Conservation (phyloP, 2,797 vertebrate species). For the Synanceia verrucosa region DNA sequence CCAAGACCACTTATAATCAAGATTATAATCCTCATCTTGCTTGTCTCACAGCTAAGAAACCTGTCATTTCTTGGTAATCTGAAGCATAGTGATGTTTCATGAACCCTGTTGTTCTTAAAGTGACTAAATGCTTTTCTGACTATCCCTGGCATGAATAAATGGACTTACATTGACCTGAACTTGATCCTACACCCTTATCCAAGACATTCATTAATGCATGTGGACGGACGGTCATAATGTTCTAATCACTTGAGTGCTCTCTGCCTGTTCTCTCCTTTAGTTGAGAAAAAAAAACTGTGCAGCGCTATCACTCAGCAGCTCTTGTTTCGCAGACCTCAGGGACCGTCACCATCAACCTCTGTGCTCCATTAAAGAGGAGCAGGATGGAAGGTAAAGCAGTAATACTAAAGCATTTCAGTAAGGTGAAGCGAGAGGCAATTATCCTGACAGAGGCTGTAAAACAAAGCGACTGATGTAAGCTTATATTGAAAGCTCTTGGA, state of each 20-base stretch:
- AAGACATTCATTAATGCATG: constrained; percentile 19
- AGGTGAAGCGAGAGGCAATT: constrained; percentile 43
- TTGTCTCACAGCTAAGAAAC: background rate
- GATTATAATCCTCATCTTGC: background rate
- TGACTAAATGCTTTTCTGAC: constrained; percentile 15
- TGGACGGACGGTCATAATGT: constrained; percentile 28
- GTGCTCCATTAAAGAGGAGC: constrained; percentile 37
- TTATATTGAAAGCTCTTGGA: background rate
- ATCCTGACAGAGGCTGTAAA: constrained; percentile 27
- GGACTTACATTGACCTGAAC: constrained; percentile 15
- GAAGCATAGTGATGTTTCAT: constrained; percentile 17
- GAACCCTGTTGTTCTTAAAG: constrained; percentile 12
- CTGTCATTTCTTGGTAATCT: constrained; percentile 3
- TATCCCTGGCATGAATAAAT: constrained; percentile 19
- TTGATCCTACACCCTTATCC: constrained; percentile 18
- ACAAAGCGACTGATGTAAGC: constrained; percentile 24
- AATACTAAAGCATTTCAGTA: constrained; percentile 39
- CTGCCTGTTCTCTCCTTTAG: constrained; percentile 25
- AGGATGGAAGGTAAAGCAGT: constrained; percentile 5
- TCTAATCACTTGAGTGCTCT: constrained; percentile 31
- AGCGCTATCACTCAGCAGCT: constrained; percentile 24
- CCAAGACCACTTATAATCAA: background rate
- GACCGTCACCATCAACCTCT: constrained; percentile 43
- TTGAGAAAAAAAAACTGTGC: constrained; percentile 25
- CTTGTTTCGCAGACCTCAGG: constrained; percentile 27